Base-by-base conservation (phyloP, 2,113 vertebrate species). In the Protobothrops mucrosquamatus region DNA sequence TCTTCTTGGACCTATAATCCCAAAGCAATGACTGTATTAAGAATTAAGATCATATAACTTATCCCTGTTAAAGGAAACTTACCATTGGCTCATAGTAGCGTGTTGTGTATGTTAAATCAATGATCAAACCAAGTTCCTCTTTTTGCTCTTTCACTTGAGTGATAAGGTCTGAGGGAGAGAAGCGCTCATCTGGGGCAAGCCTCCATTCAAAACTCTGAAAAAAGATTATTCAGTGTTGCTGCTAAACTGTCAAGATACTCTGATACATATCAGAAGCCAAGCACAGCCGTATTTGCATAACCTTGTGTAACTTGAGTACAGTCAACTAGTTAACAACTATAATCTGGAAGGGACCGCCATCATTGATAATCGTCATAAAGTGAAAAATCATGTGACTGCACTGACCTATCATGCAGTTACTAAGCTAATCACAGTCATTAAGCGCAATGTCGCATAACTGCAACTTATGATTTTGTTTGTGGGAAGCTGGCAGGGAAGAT, bases 21-120 rank as follows among this genome's bases (percentile, higher is more conserved):
- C 55, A 24, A 89, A 92, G 18, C 29, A 23, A 57, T 1, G 26
- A 7, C 15, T 34, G 52, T 55, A 24, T 20, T 34, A 88, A 48
- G 2, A 14, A 43, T 23, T 23, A 74, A 52, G 20, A 20, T 7
- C 15, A 39, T 43, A 81, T 9, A 81, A 81, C 9, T 43, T 6
- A 57, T 10, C 54, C 55, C 34, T 64, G 48, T 5, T 29, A 54
- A 92, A 51, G 8, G 15, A 29, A 59, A 85, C 93, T 90, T 87
- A 99, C 99, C 98, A 98, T 94, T 0, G 97, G 96, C 0, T 94
- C 92, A 85, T 99, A 99, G 97, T 99, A 99, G 29, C 98, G 98
- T 0, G 95, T 97, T 24, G 99, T 99, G 94, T 96, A 98, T 0
- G 99, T 99, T 48, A 99, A 97, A 95, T 99, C 99, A 1, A 99